Evolutionary conservation across 2,797 vertebrate genomes (phyloP).

Genomic region (Oreonectes daqikongensis): DNA sequence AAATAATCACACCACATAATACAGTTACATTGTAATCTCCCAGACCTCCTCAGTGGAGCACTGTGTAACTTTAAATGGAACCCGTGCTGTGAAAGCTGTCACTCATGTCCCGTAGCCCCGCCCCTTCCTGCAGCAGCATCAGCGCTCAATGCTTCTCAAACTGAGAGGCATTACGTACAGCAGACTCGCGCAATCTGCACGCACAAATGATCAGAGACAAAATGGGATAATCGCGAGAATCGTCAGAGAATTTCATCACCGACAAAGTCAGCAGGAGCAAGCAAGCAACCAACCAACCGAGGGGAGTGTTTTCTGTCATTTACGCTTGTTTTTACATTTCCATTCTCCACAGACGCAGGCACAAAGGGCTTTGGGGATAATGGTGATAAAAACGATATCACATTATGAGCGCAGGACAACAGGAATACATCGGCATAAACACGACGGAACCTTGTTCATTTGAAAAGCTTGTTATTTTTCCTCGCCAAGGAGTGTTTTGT

Average conservation of each 20-base stretch:
- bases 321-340: slow-evolving; percentile 44
- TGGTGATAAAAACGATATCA: slow-evolving; percentile 57
- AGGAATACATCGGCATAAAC: slow-evolving; percentile 37
- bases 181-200: slow-evolving; percentile 3
- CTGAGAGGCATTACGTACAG: slow-evolving; percentile 45
- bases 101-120: slow-evolving; percentile 68
- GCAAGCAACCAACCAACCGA: neutral
- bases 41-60: neutral
- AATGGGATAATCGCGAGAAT: slow-evolving; percentile 36
- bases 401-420: slow-evolving; percentile 50
- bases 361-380: slow-evolving; percentile 65
- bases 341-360: slow-evolving; percentile 65
- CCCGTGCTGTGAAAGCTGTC: slow-evolving; percentile 59
- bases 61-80: slow-evolving; percentile 73
- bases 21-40: neutral
- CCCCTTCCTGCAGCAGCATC: slow-evolving; percentile 76
- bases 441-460: slow-evolving; percentile 22
- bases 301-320: slow-evolving; percentile 48
- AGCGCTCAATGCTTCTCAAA: slow-evolving; percentile 35
- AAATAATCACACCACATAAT: neutral
- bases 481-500: slow-evolving; percentile 42
- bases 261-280: neutral
- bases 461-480: neutral
- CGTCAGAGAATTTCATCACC: neutral
- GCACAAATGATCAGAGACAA: slow-evolving; percentile 37